Percentiles rank a stretch among this genome's conserved stretches.
These are phyloP conservation scores for Euura lappo DNA, from an alignment of 1,140 invertebrate genomes.

Conservation along the genomic window DNA sequence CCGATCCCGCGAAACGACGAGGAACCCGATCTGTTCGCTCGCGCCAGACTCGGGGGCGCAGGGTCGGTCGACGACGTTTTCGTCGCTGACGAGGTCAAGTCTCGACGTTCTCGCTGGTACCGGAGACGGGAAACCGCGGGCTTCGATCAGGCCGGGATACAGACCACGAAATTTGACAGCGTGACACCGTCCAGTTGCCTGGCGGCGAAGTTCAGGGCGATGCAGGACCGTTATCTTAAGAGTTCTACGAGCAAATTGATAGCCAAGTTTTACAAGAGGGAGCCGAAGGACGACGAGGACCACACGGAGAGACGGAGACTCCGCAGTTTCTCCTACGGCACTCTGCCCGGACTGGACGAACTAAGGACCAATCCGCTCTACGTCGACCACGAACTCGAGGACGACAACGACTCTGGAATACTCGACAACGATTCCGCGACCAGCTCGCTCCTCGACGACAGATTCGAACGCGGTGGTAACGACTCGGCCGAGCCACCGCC, in stretches of 20 bases:
- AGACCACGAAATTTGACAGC: conserved; percentile 46
- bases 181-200: conserved; percentile 65
- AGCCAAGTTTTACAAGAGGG: conserved; percentile 70
- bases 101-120: neutral
- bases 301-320: conserved; percentile 67
- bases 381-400: conserved; percentile 66
- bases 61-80: conserved; percentile 31
- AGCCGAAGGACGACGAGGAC: conserved; percentile 50
- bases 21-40: neutral
- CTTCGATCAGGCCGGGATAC: conserved; percentile 16
- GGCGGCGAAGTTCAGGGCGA: conserved; percentile 71
- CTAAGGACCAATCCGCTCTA: conserved; percentile 69
- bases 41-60: neutral
- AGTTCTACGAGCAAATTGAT: conserved; percentile 72
- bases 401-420: conserved; percentile 79
- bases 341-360: conserved; percentile 74
- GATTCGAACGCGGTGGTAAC: conserved; percentile 66
- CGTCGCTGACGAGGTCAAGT: conserved; percentile 35
- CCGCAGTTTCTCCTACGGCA: conserved; percentile 78
- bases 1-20: conserved; percentile 8
- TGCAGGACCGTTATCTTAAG: conserved; percentile 74
- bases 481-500: conserved; percentile 45
- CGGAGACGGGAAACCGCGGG: conserved; percentile 23
- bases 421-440: conserved; percentile 75
- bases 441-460: conserved; percentile 70